Percentiles rank a stretch among this genome's conserved stretches.
Conservation (phyloP, 2,888 invertebrate species). For the Omphaloscelis lunosa region DNA sequence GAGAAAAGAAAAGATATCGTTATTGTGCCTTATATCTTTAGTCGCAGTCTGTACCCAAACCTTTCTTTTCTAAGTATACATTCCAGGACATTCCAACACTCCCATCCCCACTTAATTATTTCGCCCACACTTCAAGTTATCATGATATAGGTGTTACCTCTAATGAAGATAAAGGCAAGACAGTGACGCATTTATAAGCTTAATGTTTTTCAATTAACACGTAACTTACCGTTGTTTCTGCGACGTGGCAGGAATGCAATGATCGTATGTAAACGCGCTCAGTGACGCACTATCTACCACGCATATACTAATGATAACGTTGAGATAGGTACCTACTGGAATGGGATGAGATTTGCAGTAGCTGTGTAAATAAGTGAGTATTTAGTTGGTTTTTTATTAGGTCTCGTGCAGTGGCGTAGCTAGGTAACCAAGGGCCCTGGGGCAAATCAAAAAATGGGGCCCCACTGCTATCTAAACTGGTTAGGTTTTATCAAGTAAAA, state of each 20-base stretch:
- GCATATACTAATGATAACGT: conserved; percentile 63
- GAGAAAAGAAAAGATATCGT: not conserved
- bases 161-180: conserved; percentile 64
- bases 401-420: too few species aligned
- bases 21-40: not conserved
- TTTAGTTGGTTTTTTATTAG: too few species aligned
- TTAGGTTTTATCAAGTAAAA: too few species aligned
- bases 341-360: conserved; percentile 1
- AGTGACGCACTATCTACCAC: conserved; percentile 49
- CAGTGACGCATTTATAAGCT: conserved; percentile 62
- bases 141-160: conserved; percentile 65
- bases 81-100: conserved; percentile 50
- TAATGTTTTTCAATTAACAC: conserved; percentile 79
- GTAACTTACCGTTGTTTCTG: conserved; percentile 65
- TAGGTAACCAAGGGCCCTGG: too few species aligned
- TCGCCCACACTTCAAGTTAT: conserved; percentile 60
- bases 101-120: conserved; percentile 51
- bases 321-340: conserved; percentile 1
- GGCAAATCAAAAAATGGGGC: too few species aligned
- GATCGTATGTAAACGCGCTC: conserved; percentile 64
- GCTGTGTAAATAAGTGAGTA: conserved; percentile 10
- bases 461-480: too few species aligned
- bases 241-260: conserved; percentile 59
- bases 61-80: not conserved
- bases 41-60: not conserved